Evolutionary conservation across 2,888 invertebrate species (phyloP), one percentile per base, ranked within the genome.

Genomic region (Omphaloscelis lunosa): DNA sequence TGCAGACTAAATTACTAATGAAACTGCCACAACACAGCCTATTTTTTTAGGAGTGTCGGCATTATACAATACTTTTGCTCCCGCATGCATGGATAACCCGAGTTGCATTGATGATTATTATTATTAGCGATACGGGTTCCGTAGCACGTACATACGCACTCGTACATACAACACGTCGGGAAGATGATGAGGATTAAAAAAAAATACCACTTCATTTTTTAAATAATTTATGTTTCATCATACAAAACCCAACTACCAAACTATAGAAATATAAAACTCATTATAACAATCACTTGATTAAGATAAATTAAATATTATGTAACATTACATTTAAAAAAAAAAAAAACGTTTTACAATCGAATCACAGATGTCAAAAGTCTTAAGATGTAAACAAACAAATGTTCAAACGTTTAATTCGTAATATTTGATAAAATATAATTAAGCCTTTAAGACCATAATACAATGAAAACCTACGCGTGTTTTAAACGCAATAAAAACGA

Each of bases 291-390:
- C 23, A 75, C 68, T 79, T 83, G 77, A 75, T 58, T 70, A 51
- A 48, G 4, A 61, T 72, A 73, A 51, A 72, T 81, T 80, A 85
- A 77, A 79, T 72, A 85, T 53, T 58, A 83, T 79, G 51, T 51
- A 51, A 77, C 39, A 67, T 65, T 79, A 80, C 29, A 77, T 80
- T 68, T 76, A 65, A 59, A 75, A 65, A 62, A 72, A 74, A 62
- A 66, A 67, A 84, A 87, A 71, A 75, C 69, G 58, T 75, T 79
- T 79, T 72, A 84, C 79, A 83, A 80, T 77, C 69, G 79, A 83
- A 88, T 88, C 88, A 88, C 88, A 88, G 88, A 88, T 87, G 86
- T 79, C 41, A 84, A 84, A 76, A 79, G 56, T 76, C 41, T 76
- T 76, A 73, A 70, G 72, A 69, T 66, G 61, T 68, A 69, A 69